Base-by-base conservation (phyloP, 2,113 vertebrate genomes). In the Tyrannus savana region DNA sequence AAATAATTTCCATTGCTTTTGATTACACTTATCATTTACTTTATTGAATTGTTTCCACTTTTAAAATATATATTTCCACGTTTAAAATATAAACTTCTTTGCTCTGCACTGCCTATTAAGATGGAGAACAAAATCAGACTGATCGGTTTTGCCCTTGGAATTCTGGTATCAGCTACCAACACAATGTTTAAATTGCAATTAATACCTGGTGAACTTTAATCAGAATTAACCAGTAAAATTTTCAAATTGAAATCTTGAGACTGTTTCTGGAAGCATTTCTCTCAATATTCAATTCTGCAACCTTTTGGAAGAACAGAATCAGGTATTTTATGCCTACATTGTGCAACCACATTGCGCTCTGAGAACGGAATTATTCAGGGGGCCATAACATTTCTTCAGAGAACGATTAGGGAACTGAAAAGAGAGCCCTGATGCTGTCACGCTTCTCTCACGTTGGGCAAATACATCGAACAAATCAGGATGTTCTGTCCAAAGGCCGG, bases 391-490 rank as follows among this genome's bases (percentile, higher is more conserved):
- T 52, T 84, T 95, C 50, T 84, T 60, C 49, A 28, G 80, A 80
- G 30, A 77, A 66, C 3, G 3, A 80, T 37, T 64, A 68, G 78
- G 25, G 27, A 87, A 37, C 46, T 75, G 78, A 44, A 71, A 80
- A 88, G 42, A 62, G 80, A 80, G 89, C 50, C 5, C 14, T 22
- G 4, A 6, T 28, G 49, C 25, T 52, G 33, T 93, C 81, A 98
- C 44, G 93, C 56, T 95, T 98, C 98, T 49, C 90, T 64, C 46
- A 97, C 75, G 39, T 97, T 98, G 87, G 99, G 99, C 79, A 99
- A 98, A 95, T 99, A 99, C 68, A 99, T 98, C 25, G 99, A 99
- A 64, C 98, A 99, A 49, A 99, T 98, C 93, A 99, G 97, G 97
- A 99, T 98, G 97, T 99, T 99, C 90, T 99, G 99, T 47, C 99